These are phyloP conservation scores for Chrysodeixis includens DNA, from an alignment of 2,888 invertebrate species.

Conservation along the genomic window DNA sequence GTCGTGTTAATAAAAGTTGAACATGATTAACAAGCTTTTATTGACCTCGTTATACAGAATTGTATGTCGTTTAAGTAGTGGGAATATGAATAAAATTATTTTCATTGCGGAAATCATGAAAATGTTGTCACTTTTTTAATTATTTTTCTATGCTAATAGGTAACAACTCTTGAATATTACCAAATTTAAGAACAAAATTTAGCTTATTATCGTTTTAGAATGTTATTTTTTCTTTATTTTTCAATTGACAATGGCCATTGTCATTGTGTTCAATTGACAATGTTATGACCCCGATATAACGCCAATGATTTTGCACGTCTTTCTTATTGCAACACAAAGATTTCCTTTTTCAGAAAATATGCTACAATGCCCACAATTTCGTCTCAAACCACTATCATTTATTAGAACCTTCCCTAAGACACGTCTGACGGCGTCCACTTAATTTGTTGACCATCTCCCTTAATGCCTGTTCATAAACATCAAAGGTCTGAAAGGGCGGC, in stretches of 20 bases:
- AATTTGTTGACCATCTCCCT: conserved; percentile 83
- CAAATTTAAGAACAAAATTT: too few species aligned
- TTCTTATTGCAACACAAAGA: too few species aligned
- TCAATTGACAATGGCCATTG: too few species aligned
- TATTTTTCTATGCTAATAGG: too few species aligned
- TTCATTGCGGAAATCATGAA: not conserved
- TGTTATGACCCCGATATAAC: too few species aligned
- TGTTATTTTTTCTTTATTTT: too few species aligned
- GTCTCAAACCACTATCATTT: conserved; percentile 53
- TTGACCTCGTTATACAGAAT: not conserved
- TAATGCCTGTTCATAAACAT: conserved; percentile 79
- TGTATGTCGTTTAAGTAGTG: not conserved
- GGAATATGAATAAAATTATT: not conserved
- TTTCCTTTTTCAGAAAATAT: too few species aligned
- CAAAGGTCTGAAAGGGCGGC: conserved; percentile 77
- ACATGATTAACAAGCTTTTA: not conserved
- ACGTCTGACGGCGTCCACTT: conserved; percentile 72
- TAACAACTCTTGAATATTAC: too few species aligned
- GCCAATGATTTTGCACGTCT: too few species aligned
- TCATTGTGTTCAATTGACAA: too few species aligned
- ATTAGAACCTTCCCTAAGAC: conserved; percentile 51
- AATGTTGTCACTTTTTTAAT: not conserved
- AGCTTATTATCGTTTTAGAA: too few species aligned
- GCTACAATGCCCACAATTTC: too few species aligned
- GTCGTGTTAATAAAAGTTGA: not conserved